Evolutionary conservation across 2,113 vertebrate genomes (phyloP).

Genomic region (Psophia crepitans): DNA sequence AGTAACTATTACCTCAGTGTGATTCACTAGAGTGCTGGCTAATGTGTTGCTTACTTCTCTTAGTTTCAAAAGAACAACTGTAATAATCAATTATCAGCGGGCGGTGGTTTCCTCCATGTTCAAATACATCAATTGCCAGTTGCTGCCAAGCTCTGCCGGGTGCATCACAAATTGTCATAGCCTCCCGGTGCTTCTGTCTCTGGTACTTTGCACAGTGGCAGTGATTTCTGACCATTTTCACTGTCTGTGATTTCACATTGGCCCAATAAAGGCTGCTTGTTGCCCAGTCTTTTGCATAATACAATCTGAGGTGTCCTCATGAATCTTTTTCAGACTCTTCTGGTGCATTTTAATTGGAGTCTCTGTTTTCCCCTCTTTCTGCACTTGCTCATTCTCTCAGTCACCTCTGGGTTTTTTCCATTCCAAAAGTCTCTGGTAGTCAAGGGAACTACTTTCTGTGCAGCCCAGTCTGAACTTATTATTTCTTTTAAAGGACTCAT

Average conservation of each 20-base stretch:
- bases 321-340: slow-evolving; percentile 10
- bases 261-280: not conserved
- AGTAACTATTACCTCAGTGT: slow-evolving; percentile 7
- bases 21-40: not conserved
- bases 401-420: slow-evolving; percentile 52
- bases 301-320: not conserved
- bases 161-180: slow-evolving; percentile 20
- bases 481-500: slow-evolving; percentile 43
- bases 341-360: slow-evolving; percentile 44
- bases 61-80: slow-evolving; percentile 39
- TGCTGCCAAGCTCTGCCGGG: slow-evolving; percentile 15
- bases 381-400: slow-evolving; percentile 31
- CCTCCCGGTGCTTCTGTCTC: not conserved
- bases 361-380: slow-evolving; percentile 15
- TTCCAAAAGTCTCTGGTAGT: slow-evolving; percentile 50
- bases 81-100: slow-evolving; percentile 55
- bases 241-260: not conserved
- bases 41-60: slow-evolving; percentile 40
- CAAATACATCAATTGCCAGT: slow-evolving; percentile 29
- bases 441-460: slow-evolving; percentile 61
- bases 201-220: not conserved
- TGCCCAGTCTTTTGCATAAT: slow-evolving; percentile 1
- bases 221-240: slow-evolving; percentile 44
- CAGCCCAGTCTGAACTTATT: slow-evolving; percentile 48
- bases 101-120: not conserved